Conservation (phyloP, 2,113 vertebrate genomes). For the Barnardius zonarius region DNA sequence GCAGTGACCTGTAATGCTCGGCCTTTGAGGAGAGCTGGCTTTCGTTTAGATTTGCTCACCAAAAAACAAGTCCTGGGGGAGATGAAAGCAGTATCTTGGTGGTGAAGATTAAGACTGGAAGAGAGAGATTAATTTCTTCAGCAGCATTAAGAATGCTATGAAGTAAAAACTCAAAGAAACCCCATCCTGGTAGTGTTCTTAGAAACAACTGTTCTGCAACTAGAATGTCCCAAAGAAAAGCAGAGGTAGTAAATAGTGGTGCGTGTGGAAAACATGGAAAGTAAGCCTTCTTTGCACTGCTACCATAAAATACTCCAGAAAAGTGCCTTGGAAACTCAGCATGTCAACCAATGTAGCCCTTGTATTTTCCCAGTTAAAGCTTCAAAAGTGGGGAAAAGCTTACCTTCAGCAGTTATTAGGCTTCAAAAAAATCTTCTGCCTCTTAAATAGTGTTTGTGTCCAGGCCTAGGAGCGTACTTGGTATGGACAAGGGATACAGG, state of each 20-base stretch:
- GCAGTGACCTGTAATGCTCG: no score
- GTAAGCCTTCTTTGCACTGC: neutral
- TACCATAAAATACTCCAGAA: neutral
- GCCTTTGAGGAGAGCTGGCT: neutral
- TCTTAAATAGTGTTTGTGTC: neutral
- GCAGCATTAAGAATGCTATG: neutral
- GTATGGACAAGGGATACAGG: neutral
- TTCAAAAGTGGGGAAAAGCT: neutral
- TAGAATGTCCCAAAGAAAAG: neutral
- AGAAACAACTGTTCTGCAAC: neutral
- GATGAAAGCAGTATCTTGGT: neutral
- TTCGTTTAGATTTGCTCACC: neutral
- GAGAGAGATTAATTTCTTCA: neutral
- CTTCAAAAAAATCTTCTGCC: neutral
- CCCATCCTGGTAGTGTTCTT: neutral
- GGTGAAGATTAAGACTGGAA: neutral
- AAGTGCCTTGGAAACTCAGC: neutral
- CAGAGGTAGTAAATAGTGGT: neutral
- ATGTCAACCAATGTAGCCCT: neutral
- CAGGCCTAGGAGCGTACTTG: neutral
- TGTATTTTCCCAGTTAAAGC: neutral
- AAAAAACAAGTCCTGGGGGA: neutral
- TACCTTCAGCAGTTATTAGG: neutral
- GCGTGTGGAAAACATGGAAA: slow-evolving; percentile 17
- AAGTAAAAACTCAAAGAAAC: neutral